Conservation (phyloP, 1,140 invertebrate species). For the Choristoneura fumiferana region DNA sequence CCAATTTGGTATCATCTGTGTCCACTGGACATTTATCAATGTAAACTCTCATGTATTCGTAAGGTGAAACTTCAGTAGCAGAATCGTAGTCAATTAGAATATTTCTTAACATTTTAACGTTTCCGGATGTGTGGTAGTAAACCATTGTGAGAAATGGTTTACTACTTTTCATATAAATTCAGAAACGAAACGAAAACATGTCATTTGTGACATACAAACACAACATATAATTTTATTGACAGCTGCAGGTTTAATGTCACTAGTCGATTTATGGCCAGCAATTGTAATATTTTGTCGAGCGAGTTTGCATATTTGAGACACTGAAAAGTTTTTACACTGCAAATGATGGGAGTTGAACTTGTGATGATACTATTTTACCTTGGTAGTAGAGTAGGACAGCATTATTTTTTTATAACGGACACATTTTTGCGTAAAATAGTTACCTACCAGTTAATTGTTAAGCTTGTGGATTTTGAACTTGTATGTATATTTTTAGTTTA, state of each 20-base stretch:
- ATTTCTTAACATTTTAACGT: constrained; percentile 58
- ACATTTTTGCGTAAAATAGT: too few relatives aligned
- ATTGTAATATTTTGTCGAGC: too few relatives aligned
- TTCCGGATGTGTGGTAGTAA: constrained; percentile 60
- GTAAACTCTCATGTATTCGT: constrained; percentile 62
- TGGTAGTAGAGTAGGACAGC: too few relatives aligned
- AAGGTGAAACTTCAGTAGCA: constrained; percentile 43
- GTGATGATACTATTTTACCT: too few relatives aligned
- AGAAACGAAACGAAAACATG: constrained; percentile 40
- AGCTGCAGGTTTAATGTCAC: neutral
- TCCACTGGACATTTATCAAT: constrained; percentile 54
- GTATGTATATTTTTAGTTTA: too few relatives aligned
- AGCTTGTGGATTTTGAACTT: too few relatives aligned
- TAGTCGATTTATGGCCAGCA: constrained; percentile 18
- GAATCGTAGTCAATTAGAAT: constrained; percentile 48
- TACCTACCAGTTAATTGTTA: too few relatives aligned
- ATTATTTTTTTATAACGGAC: too few relatives aligned
- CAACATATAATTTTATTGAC: constrained; percentile 49
- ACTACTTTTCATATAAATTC: constrained; percentile 23
- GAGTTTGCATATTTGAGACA: too few relatives aligned
- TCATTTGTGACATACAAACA: constrained; percentile 40
- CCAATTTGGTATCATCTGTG: constrained; percentile 52
- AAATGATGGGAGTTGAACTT: too few relatives aligned
- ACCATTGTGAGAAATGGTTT: constrained; percentile 48
- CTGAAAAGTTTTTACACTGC: too few relatives aligned